These are phyloP conservation scores for Papilio dardanus DNA, from an alignment of 1,140 invertebrate species.

Conservation along the genomic window DNA sequence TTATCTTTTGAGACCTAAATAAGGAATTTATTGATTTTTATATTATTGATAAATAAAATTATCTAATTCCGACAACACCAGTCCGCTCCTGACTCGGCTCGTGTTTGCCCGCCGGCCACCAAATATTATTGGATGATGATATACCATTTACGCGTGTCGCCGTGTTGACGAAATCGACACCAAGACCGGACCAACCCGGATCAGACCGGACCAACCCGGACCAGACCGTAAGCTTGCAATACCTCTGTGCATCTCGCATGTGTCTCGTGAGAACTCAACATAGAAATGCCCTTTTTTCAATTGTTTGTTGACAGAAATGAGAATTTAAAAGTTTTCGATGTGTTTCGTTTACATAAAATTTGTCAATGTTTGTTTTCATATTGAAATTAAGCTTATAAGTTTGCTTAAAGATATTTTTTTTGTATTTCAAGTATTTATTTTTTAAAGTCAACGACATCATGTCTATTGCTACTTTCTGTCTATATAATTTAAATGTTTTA, in stretches of 20 bases:
- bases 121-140: slow-evolving; percentile 71
- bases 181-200: slow-evolving; percentile 15
- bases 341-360: slow-evolving; percentile 33
- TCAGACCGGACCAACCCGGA: not conserved
- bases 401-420: not conserved
- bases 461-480: no score
- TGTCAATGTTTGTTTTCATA: not conserved
- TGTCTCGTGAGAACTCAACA: slow-evolving; percentile 45
- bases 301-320: slow-evolving; percentile 23
- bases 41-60: not conserved
- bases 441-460: no score
- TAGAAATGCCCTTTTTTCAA: slow-evolving; percentile 22
- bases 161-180: slow-evolving; percentile 50
- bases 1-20: no score
- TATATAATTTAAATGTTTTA: no score
- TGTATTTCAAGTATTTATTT: not conserved
- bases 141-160: slow-evolving; percentile 62
- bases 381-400: slow-evolving; percentile 19
- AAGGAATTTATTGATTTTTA: no score
- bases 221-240: not conserved
- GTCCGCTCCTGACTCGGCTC: slow-evolving; percentile 21
- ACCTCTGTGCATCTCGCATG: slow-evolving; percentile 25
- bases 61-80: not conserved
- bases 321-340: slow-evolving; percentile 36
- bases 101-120: slow-evolving; percentile 50